A percentile compares a stretch with the other conserved stretches of the same genome.
phyloP scores from a whole-genome alignment of 2,113 vertebrate genomes.

The Macquaria ambigua region DNA sequence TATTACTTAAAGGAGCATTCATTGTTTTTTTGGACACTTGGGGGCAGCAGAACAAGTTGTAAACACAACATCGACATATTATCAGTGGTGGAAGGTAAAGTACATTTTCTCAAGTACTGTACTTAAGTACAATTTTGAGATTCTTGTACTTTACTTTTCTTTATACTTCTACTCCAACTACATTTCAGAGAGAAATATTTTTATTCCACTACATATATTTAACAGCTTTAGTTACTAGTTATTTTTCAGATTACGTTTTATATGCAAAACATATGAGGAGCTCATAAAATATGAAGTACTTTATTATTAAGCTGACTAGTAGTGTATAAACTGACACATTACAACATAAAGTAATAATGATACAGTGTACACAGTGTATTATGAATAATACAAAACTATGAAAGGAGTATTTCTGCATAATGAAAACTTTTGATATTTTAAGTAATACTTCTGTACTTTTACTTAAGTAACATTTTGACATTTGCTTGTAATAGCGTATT shows the following conservation, averaged over 20 bases:
- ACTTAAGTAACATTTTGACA: neutral
- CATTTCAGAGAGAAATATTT: neutral
- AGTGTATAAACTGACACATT: no score
- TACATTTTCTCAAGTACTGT: neutral
- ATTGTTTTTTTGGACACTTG: neutral
- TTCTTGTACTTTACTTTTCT: neutral
- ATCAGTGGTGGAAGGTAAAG: neutral
- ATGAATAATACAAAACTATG: neutral
- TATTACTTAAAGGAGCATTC: neutral
- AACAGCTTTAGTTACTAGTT: neutral
- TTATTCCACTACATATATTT: neutral
- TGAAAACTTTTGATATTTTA: neutral
- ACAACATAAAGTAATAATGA: neutral
- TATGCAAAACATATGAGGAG: neutral
- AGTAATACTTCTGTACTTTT: neutral
- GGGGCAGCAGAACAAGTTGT: slow-evolving; percentile 1
- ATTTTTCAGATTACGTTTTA: neutral
- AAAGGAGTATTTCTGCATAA: neutral
- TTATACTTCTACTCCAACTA: neutral
- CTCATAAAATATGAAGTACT: neutral
- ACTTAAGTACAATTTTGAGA: neutral
- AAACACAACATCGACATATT: neutral
- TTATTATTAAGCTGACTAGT: neutral
- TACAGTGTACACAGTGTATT: neutral
- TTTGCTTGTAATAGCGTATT: neutral